A percentile compares a stretch with the other conserved stretches of the same genome.
Evolutionary conservation across 2,797 vertebrate species (phyloP).

Genomic region (Otolemur crassicaudatus): DNA sequence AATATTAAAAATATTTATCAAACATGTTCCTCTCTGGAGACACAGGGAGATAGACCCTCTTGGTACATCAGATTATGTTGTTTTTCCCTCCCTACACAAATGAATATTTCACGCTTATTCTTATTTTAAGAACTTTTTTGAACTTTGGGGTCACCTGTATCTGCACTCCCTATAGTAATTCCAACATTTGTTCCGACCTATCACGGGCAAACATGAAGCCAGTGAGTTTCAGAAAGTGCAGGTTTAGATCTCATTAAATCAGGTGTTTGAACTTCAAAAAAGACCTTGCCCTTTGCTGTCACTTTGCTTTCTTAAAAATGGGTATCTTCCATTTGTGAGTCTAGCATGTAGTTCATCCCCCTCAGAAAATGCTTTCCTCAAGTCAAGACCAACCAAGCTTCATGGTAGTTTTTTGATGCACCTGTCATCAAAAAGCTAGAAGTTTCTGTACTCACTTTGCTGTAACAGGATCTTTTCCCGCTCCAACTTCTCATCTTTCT

Average conservation of each 20-base stretch:
- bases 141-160: neutral
- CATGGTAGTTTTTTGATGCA: neutral
- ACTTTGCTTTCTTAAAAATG: neutral
- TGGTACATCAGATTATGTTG: neutral
- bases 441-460: conserved; percentile 81
- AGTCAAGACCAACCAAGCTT: neutral
- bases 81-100: neutral
- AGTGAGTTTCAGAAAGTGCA: neutral
- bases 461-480: conserved; percentile 79
- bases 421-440: neutral
- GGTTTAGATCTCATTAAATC: neutral
- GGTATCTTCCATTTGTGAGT: neutral
- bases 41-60: neutral
- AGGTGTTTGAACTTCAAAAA: neutral
- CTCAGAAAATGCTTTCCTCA: neutral
- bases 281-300: neutral
- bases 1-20: conserved; percentile 19
- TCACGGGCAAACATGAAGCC: neutral
- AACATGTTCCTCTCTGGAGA: neutral
- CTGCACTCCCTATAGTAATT: neutral
- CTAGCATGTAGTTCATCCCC: neutral
- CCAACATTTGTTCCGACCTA: neutral
- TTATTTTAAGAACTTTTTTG: neutral
- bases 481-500: conserved; percentile 81
- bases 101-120: conserved; percentile 15